phyloP scores from a whole-genome alignment of 2,888 invertebrate genomes.

The Mechanitis mazaeus region DNA sequence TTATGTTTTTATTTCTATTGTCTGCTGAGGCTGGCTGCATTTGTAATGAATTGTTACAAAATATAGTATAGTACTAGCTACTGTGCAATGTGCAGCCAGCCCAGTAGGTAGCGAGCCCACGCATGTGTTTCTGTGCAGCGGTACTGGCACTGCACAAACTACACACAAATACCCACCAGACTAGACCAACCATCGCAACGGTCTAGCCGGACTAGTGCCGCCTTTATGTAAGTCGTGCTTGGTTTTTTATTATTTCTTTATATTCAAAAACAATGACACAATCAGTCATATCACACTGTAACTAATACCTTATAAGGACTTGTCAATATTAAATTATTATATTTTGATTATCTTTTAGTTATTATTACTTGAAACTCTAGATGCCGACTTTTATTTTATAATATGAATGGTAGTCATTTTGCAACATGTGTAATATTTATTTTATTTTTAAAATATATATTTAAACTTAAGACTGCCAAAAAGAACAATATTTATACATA shows the following conservation, averaged over 20 bases:
- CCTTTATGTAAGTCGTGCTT: constrained; percentile 8
- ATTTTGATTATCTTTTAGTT: too few relatives aligned
- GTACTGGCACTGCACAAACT: constrained; percentile 75
- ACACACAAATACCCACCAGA: constrained; percentile 35
- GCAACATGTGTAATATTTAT: too few relatives aligned
- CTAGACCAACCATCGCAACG: constrained; percentile 31
- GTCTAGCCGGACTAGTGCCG: constrained; percentile 1
- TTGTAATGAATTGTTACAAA: constrained; percentile 1
- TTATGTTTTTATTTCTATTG: constrained; percentile 1
- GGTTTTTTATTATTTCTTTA: not conserved
- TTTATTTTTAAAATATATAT: too few relatives aligned
- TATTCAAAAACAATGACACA: not conserved
- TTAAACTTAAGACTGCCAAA: too few relatives aligned
- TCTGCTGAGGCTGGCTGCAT: constrained; percentile 9
- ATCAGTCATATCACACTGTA: too few relatives aligned
- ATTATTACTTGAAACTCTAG: too few relatives aligned
- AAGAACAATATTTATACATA: too few relatives aligned
- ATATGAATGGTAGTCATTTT: too few relatives aligned
- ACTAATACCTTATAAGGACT: too few relatives aligned
- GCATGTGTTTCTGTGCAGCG: constrained; percentile 60
- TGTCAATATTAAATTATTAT: too few relatives aligned
- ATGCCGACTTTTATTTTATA: too few relatives aligned
- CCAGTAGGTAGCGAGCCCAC: constrained; percentile 1
- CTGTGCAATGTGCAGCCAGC: constrained; percentile 1
- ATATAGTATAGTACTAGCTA: not conserved